phyloP scores from a whole-genome alignment of 2,113 vertebrate genomes.

The Amphiprion ocellaris region DNA sequence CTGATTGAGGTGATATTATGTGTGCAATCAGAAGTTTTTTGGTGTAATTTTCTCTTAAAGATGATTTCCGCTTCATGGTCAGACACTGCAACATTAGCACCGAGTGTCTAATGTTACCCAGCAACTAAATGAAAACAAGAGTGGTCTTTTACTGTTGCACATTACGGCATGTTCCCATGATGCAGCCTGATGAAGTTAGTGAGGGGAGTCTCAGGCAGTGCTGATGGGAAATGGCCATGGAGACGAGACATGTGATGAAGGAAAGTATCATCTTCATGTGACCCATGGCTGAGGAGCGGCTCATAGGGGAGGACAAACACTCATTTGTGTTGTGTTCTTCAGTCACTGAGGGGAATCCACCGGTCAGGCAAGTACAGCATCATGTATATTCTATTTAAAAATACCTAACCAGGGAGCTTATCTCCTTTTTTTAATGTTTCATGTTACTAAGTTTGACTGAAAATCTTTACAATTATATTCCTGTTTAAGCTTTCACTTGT shows the following conservation, averaged over 20 bases:
- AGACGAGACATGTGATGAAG: slow-evolving; percentile 82
- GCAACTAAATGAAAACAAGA: slow-evolving; percentile 19
- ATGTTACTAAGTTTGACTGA: background rate
- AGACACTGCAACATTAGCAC: background rate
- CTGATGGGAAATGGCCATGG: slow-evolving; percentile 58
- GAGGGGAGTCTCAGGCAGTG: slow-evolving; percentile 42
- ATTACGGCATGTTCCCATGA: slow-evolving; percentile 24
- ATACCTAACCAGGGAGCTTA: background rate
- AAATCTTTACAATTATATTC: background rate
- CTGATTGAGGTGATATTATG: background rate
- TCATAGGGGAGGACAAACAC: slow-evolving; percentile 71
- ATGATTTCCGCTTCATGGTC: background rate
- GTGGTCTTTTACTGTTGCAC: slow-evolving; percentile 15
- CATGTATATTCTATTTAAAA: background rate
- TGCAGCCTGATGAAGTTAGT: slow-evolving; percentile 53
- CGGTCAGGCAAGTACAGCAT: slow-evolving; percentile 72
- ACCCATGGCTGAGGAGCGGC: slow-evolving; percentile 77
- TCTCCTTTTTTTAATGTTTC: background rate
- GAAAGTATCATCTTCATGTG: slow-evolving; percentile 84
- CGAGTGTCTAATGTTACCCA: background rate
- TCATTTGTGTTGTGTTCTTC: slow-evolving; percentile 75
- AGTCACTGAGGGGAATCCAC: slow-evolving; percentile 46
- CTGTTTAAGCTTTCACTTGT: background rate
- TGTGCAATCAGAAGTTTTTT: background rate
- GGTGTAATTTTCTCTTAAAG: background rate